These are phyloP conservation scores for Xestia xanthographa DNA, from an alignment of 2,888 invertebrate genomes.

Conservation along the genomic window DNA sequence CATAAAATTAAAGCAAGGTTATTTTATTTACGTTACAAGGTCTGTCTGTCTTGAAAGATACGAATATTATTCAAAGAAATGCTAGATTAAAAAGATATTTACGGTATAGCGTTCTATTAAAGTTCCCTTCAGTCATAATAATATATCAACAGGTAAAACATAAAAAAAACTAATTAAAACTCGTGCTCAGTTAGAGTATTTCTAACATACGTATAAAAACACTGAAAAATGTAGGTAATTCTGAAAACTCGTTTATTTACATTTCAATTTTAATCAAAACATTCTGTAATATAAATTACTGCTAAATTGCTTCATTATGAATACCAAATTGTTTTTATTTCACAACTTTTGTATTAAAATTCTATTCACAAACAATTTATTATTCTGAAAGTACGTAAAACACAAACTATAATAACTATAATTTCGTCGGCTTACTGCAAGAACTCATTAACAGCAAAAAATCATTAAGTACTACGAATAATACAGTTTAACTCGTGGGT, in stretches of 20 bases:
- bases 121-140: neutral
- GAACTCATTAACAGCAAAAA: no score
- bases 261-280: conserved; percentile 22
- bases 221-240: neutral
- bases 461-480: no score
- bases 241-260: conserved; percentile 9
- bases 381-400: neutral
- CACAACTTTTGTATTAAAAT: neutral
- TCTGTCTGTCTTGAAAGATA: neutral
- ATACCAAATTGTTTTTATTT: neutral
- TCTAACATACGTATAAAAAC: neutral
- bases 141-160: neutral
- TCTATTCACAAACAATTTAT: neutral
- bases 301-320: neutral
- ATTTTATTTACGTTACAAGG: neutral
- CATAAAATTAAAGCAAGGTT: neutral
- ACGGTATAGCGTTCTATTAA: neutral
- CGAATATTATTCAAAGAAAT: neutral
- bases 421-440: no score
- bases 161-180: conserved; percentile 8
- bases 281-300: conserved; percentile 20
- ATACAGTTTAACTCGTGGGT: no score
- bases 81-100: neutral
- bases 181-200: neutral
- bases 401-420: no score